Conservation (phyloP, 2,888 invertebrate species). For the Ptychoptera albimana region DNA sequence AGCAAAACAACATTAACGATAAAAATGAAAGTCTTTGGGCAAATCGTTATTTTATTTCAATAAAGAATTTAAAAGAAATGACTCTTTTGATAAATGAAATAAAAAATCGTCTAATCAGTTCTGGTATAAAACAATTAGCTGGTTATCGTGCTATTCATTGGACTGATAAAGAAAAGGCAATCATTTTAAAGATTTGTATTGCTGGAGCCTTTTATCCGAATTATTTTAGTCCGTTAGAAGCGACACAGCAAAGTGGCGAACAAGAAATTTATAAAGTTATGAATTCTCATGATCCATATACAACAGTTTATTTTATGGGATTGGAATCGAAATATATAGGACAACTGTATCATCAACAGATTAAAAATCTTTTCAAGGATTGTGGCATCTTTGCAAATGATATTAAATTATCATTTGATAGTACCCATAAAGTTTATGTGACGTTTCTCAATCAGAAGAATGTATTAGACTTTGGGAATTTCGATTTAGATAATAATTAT, state of each 20-base stretch:
- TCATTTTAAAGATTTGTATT: constrained; percentile 46
- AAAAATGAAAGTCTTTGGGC: constrained; percentile 48
- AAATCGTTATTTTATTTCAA: constrained; percentile 47
- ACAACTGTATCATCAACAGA: constrained; percentile 45
- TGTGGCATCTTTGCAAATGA: constrained; percentile 28
- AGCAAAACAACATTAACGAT: constrained; percentile 37
- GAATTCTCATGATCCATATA: constrained; percentile 58
- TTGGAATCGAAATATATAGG: constrained; percentile 50
- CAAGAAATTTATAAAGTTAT: constrained; percentile 46
- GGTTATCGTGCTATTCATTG: constrained; percentile 31
- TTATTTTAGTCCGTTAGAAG: constrained; percentile 46
- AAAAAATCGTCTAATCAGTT: constrained; percentile 37
- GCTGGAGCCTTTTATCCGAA: constrained; percentile 76
- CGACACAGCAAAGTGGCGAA: constrained; percentile 41
- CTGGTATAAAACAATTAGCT: constrained; percentile 41
- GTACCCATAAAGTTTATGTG: constrained; percentile 47
- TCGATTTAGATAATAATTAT: neutral
- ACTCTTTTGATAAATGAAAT: constrained; percentile 56
- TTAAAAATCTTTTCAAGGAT: constrained; percentile 41
- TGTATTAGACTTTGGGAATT: neutral
- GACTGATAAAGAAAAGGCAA: constrained; percentile 35
- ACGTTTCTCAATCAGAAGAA: constrained; percentile 35
- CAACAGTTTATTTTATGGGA: constrained; percentile 50
- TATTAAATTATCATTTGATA: constrained; percentile 28
- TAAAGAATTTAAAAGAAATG: constrained; percentile 57